These are phyloP conservation scores for Myiozetetes cayanensis DNA, from an alignment of 2,113 vertebrate genomes.

Conservation along the genomic window DNA sequence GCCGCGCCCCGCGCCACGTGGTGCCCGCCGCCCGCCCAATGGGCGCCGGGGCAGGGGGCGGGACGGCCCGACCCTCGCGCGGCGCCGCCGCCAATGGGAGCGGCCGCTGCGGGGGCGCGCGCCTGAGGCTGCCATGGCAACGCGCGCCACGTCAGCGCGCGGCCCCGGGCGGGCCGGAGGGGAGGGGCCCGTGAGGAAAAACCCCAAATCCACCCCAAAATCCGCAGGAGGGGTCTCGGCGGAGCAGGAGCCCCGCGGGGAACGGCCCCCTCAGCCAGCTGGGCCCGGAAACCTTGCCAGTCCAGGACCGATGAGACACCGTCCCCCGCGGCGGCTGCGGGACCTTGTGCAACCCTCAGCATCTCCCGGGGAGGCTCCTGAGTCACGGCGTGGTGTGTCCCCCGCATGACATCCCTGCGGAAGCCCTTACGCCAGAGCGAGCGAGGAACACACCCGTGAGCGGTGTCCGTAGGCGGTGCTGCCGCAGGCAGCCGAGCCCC, in stretches of 20 bases:
- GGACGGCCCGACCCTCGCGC: not conserved
- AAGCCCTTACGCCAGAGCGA: not conserved
- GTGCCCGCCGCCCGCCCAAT: not conserved
- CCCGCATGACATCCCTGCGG: accelerated
- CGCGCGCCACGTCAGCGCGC: constrained; percentile 5
- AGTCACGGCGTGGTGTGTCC: accelerated
- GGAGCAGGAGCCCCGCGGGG: not conserved
- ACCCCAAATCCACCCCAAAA: not conserved
- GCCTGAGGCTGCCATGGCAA: not conserved
- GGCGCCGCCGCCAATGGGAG: not conserved
- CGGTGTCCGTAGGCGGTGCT: not conserved
- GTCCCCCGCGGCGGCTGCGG: not conserved
- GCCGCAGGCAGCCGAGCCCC: not conserved
- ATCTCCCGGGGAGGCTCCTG: accelerated
- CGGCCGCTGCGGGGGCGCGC: not conserved
- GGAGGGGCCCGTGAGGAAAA: not conserved
- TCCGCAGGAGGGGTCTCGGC: accelerated
- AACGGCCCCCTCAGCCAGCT: not conserved
- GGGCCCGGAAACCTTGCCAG: accelerated
- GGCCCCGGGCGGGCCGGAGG: not conserved
- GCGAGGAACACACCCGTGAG: accelerated
- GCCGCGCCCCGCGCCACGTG: not conserved
- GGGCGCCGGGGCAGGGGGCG: no score
- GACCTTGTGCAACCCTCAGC: not conserved
- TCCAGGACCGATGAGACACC: not conserved